A percentile compares a stretch with the other conserved stretches of the same genome.
Conservation (phyloP, 2,888 invertebrate genomes). For the Drosophila barbarae region DNA sequence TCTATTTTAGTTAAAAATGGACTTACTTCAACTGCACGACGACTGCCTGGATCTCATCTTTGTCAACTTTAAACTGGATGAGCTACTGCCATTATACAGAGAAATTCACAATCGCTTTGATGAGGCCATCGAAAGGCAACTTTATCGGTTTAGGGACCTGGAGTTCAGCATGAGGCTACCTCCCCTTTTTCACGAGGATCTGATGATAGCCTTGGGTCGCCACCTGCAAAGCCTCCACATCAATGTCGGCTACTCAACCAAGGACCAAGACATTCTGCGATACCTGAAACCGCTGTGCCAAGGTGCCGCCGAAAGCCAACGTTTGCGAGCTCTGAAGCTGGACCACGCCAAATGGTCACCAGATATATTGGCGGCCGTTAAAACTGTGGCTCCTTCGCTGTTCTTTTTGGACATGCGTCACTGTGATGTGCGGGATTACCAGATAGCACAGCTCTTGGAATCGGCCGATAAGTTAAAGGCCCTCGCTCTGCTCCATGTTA, state of each 20-base stretch:
- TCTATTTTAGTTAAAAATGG: conserved; percentile 15
- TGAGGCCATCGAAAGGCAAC: conserved; percentile 49
- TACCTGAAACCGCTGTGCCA: conserved; percentile 31
- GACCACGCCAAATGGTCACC: conserved; percentile 42
- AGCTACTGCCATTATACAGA: conserved; percentile 38
- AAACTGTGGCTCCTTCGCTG: conserved; percentile 31
- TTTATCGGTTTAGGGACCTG: conserved; percentile 40
- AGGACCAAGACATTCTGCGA: conserved; percentile 3
- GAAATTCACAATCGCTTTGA: conserved; percentile 41
- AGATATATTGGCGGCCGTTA: conserved; percentile 29
- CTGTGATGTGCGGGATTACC: conserved; percentile 44
- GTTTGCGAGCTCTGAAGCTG: conserved; percentile 43
- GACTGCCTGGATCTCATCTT: conserved; percentile 53
- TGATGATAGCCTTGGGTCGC: conserved; percentile 41
- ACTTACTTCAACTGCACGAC: conserved; percentile 38
- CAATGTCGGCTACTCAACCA: conserved; percentile 54
- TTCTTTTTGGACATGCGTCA: conserved; percentile 49
- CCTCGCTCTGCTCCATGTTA: conserved; percentile 36
- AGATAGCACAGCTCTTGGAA: conserved; percentile 34
- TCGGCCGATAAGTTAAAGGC: conserved; percentile 36
- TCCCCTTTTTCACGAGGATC: conserved; percentile 24
- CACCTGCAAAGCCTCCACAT: conserved; percentile 45
- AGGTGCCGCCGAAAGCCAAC: conserved; percentile 41
- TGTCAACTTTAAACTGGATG: conserved; percentile 40
- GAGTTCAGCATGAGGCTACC: conserved; percentile 54